phyloP scores from a whole-genome alignment of 2,797 vertebrate species.

The Ara ararauna region DNA sequence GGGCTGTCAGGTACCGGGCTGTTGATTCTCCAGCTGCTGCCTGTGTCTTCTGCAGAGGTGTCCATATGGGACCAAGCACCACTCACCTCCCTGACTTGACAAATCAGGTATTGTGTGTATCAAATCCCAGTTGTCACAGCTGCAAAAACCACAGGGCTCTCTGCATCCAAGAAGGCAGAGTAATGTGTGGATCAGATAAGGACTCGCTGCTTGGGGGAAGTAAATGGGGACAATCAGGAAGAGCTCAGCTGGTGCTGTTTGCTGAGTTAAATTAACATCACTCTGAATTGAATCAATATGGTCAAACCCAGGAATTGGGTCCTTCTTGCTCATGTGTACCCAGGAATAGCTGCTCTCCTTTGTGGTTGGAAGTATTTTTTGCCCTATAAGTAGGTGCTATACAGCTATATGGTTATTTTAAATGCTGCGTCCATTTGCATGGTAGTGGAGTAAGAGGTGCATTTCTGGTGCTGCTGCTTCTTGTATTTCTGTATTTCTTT shows the following conservation, averaged over 20 bases:
- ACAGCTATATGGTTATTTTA: background rate
- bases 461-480: background rate
- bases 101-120: background rate
- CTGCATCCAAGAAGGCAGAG: background rate
- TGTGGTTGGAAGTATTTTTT: background rate
- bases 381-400: background rate
- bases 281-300: background rate
- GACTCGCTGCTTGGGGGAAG: background rate
- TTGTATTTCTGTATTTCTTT: background rate
- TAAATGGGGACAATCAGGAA: slow-evolving; percentile 28
- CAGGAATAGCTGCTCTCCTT: background rate
- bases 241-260: slow-evolving; percentile 17
- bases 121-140: background rate
- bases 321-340: background rate
- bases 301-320: background rate
- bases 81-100: background rate
- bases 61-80: background rate
- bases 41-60: rapidly evolving
- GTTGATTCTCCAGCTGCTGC: background rate
- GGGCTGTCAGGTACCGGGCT: background rate
- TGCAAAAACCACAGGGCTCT: background rate
- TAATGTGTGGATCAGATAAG: background rate
- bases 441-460: background rate
- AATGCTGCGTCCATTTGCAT: background rate
- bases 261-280: background rate